These are phyloP conservation scores for Mayetiola destructor DNA, from an alignment of 2,888 invertebrate genomes.

Conservation along the genomic window DNA sequence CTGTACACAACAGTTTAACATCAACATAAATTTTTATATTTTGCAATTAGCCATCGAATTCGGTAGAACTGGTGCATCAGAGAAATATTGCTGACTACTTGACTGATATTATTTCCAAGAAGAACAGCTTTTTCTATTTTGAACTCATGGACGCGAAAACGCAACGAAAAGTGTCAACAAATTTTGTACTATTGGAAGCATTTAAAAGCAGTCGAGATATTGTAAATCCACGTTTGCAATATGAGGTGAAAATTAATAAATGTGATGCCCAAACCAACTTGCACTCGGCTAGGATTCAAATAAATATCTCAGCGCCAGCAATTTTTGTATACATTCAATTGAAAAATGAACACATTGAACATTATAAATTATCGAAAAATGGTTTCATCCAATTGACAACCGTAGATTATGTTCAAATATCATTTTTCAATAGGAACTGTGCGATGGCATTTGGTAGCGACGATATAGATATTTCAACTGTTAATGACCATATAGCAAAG, in stretches of 20 bases:
- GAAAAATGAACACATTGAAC: constrained; percentile 22
- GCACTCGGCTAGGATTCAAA: constrained; percentile 21
- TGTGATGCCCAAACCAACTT: neutral
- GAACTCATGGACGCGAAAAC: neutral
- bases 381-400: constrained; percentile 31
- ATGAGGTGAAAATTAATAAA: neutral
- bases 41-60: neutral
- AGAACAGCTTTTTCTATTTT: constrained; percentile 24
- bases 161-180: neutral
- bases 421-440: constrained; percentile 24
- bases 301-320: constrained; percentile 29
- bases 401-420: constrained; percentile 27
- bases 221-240: neutral
- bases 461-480: constrained; percentile 28
- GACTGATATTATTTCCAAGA: constrained; percentile 20
- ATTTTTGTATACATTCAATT: constrained; percentile 32
- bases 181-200: neutral
- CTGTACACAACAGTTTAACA: too few species aligned
- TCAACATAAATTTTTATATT: too few species aligned
- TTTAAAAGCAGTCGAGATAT: neutral
- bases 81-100: constrained; percentile 24
- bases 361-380: constrained; percentile 30
- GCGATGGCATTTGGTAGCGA: constrained; percentile 20
- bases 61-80: neutral
- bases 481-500: constrained; percentile 23